Evolutionary conservation across 1,140 invertebrate genomes (phyloP).

Genomic region (Dendrolimus punctatus): DNA sequence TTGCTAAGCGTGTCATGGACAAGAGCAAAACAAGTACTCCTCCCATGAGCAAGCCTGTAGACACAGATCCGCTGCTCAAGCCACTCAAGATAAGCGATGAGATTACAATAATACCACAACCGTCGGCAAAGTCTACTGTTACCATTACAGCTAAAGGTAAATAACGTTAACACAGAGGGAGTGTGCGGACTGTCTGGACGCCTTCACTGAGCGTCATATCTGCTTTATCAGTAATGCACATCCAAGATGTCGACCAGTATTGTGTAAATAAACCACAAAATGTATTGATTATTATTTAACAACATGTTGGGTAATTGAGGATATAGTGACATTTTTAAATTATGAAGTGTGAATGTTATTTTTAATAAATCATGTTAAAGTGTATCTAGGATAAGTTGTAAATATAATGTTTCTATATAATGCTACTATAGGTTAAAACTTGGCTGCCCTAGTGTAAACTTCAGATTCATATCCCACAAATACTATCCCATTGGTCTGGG

Average conservation of each 20-base stretch:
- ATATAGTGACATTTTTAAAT: constrained; percentile 46
- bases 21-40: constrained; percentile 75
- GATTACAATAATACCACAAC: constrained; percentile 93
- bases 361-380: constrained; percentile 27
- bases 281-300: constrained; percentile 40
- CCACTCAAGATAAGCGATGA: constrained; percentile 93
- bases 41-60: constrained; percentile 58
- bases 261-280: constrained; percentile 56
- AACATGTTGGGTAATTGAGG: constrained; percentile 32
- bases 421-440: no score
- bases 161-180: constrained; percentile 45
- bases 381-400: constrained; percentile 32
- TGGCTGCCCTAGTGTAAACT: no score
- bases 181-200: constrained; percentile 26
- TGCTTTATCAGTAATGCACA: constrained; percentile 41
- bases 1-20: constrained; percentile 87
- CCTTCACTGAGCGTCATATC: constrained; percentile 18
- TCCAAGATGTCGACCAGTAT: constrained; percentile 54
- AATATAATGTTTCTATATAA: constrained; percentile 45
- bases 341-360: constrained; percentile 50
- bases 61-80: constrained; percentile 82
- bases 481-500: constrained; percentile 9
- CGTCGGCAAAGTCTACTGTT: constrained; percentile 68
- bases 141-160: constrained; percentile 61
- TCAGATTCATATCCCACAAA: constrained; percentile 21